These are phyloP conservation scores for Dendrolimus punctatus DNA, from an alignment of 1,140 invertebrate genomes.

Conservation along the genomic window DNA sequence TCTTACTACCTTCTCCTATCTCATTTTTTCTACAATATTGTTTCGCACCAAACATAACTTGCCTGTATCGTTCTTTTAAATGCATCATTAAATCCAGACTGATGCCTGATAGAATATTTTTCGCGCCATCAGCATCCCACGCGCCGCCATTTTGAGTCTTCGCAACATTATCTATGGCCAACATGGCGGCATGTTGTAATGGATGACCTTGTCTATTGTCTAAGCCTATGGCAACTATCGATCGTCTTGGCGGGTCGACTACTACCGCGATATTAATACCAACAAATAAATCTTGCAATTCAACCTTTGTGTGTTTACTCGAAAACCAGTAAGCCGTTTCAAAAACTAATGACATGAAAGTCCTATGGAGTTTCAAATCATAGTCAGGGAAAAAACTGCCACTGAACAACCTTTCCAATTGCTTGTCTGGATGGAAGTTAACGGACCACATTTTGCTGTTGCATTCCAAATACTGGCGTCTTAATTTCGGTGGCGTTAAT, in stretches of 20 bases:
- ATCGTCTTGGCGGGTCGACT: conserved; percentile 77
- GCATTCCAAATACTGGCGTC: conserved; percentile 77
- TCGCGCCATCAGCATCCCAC: conserved; percentile 63
- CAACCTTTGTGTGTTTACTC: conserved; percentile 7
- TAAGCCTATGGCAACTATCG: conserved; percentile 78
- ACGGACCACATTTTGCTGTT: conserved; percentile 81
- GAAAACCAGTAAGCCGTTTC: conserved; percentile 65
- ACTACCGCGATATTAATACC: conserved; percentile 74
- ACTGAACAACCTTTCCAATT: conserved; percentile 76
- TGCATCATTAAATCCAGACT: conserved; percentile 25
- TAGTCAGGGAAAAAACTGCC: conserved; percentile 76
- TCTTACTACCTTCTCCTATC: conserved; percentile 9
- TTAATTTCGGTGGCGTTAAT: conserved; percentile 73
- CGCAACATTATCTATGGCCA: conserved; percentile 89
- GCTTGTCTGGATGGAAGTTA: conserved; percentile 87
- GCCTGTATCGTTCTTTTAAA: conserved; percentile 37
- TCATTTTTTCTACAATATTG: conserved; percentile 24
- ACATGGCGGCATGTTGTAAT: conserved; percentile 88
- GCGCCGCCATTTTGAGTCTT: conserved; percentile 85
- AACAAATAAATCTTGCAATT: conserved; percentile 21
- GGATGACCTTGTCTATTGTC: conserved; percentile 78
- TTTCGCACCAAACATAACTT: conserved; percentile 40
- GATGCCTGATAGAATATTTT: conserved; percentile 18
- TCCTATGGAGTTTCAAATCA: conserved; percentile 74
- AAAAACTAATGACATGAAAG: conserved; percentile 76